Evolutionary conservation across 2,797 vertebrate species (phyloP).

Genomic region (Agapornis canus): DNA sequence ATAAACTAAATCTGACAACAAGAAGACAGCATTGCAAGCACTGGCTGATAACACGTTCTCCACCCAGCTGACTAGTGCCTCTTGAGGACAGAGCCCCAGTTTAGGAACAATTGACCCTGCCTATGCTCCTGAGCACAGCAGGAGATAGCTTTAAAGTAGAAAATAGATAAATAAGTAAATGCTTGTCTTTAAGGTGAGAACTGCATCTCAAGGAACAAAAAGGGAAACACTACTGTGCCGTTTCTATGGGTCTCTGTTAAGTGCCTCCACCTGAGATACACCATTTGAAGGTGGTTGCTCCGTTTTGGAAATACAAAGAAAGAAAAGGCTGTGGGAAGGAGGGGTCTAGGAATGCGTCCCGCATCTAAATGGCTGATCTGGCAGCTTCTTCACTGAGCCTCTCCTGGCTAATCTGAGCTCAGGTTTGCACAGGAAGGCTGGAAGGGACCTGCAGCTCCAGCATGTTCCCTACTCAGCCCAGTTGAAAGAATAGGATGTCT

Average conservation of each 20-base stretch:
- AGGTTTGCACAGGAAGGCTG: not conserved
- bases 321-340: not conserved
- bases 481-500: accelerated
- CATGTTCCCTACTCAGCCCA: not conserved
- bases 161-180: not conserved
- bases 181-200: not conserved
- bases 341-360: not conserved
- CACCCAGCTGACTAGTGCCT: not conserved
- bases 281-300: not conserved
- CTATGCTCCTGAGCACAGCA: not conserved
- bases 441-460: not conserved
- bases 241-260: not conserved
- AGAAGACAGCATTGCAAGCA: not conserved
- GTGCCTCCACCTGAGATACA: not conserved
- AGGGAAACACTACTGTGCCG: not conserved
- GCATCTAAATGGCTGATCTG: not conserved
- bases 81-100: not conserved
- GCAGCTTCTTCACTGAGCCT: not conserved
- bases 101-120: not conserved
- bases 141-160: not conserved
- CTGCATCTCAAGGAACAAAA: not conserved
- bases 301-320: not conserved
- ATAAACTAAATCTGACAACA: not conserved
- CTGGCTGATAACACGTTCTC: not conserved
- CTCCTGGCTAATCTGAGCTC: not conserved